A percentile compares a stretch with the other conserved stretches of the same genome.
phyloP scores from a whole-genome alignment of 2,888 invertebrate genomes.

The Subacronicta megacephala region DNA sequence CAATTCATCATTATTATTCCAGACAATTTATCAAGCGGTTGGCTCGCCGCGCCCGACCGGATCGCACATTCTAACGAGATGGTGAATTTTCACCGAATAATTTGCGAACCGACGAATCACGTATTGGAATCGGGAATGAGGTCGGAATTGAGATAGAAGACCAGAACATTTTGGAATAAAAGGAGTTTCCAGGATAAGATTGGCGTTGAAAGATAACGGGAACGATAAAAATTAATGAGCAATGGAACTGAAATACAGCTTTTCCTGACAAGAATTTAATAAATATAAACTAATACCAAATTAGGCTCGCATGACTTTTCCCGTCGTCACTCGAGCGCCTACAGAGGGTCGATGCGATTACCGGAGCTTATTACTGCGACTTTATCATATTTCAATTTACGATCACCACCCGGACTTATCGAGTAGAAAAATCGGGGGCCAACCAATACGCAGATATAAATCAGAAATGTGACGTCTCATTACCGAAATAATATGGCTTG shows the following conservation, averaged over 20 bases:
- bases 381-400: constrained; percentile 90
- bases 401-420: constrained; percentile 87
- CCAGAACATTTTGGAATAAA: constrained; percentile 79
- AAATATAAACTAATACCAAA: constrained; percentile 34
- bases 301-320: constrained; percentile 48
- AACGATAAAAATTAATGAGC: constrained; percentile 58
- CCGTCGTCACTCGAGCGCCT: constrained; percentile 67
- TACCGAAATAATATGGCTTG: constrained; percentile 74
- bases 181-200: constrained; percentile 57
- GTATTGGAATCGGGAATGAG: constrained; percentile 89
- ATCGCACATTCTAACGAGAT: constrained; percentile 89
- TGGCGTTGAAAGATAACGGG: constrained; percentile 52
- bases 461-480: constrained; percentile 86
- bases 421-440: constrained; percentile 86
- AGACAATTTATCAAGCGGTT: constrained; percentile 90
- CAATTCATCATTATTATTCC: constrained; percentile 90
- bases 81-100: constrained; percentile 90
- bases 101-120: constrained; percentile 89
- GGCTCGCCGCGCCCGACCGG: constrained; percentile 85
- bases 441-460: constrained; percentile 78
- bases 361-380: constrained; percentile 83
- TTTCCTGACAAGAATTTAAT: constrained; percentile 1
- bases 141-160: constrained; percentile 88
- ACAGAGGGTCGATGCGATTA: constrained; percentile 81
- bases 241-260: constrained; percentile 9